These are phyloP conservation scores for Periplaneta americana DNA, from an alignment of 1,140 invertebrate genomes.

Conservation along the genomic window DNA sequence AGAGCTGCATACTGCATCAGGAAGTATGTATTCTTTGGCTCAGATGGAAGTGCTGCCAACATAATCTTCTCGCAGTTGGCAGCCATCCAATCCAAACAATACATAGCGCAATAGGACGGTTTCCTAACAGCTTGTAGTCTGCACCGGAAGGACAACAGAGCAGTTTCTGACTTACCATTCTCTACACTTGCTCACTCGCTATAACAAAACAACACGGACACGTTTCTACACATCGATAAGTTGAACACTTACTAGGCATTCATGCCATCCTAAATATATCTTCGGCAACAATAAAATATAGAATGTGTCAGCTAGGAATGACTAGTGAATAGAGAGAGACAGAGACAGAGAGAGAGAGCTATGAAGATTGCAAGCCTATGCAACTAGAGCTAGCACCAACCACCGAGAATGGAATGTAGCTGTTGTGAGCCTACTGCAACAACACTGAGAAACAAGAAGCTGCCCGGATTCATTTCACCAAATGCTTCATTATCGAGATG, in stretches of 20 bases:
- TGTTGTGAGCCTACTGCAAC: background rate
- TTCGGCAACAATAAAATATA: background rate
- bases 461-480: slow-evolving; percentile 9
- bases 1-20: background rate
- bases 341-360: too few species aligned
- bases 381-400: background rate
- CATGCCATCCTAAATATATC: background rate
- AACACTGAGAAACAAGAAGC: background rate
- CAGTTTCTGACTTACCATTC: background rate
- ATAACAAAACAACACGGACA: background rate
- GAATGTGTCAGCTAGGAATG: background rate
- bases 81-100: background rate
- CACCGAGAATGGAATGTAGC: background rate
- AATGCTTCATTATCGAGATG: slow-evolving; percentile 13
- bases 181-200: background rate
- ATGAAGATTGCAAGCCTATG: background rate
- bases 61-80: too few species aligned
- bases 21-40: background rate
- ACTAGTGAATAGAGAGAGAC: background rate
- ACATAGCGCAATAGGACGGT: background rate
- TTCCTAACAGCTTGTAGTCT: background rate
- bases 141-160: background rate
- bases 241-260: background rate
- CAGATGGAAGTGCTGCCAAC: background rate
- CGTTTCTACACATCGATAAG: background rate